Evolutionary conservation across 1,140 invertebrate genomes (phyloP).

Genomic region (Dryas iulia): DNA sequence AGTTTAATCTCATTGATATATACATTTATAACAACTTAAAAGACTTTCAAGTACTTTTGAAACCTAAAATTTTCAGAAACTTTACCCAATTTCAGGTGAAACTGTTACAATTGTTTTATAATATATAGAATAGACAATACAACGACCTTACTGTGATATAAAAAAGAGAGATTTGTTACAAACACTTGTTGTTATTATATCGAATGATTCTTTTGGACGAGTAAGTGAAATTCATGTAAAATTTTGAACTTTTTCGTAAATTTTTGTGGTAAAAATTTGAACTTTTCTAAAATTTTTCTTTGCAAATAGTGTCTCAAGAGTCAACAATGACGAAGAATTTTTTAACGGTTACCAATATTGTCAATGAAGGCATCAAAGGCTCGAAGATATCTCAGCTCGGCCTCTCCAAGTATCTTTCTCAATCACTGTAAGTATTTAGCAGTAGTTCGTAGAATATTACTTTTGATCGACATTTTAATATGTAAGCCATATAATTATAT

Average conservation of each 20-base stretch:
- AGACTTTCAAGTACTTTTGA: not conserved
- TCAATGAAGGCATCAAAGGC: slow-evolving; percentile 87
- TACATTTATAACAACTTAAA: not conserved
- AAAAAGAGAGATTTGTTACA: slow-evolving; percentile 43
- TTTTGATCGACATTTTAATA: not conserved
- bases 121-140: slow-evolving; percentile 23
- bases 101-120: slow-evolving; percentile 20
- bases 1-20: no score
- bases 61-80: not conserved
- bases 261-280: slow-evolving; percentile 7
- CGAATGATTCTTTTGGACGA: slow-evolving; percentile 11
- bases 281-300: slow-evolving; percentile 32
- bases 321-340: slow-evolving; percentile 77
- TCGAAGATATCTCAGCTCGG: slow-evolving; percentile 86
- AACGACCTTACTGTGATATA: slow-evolving; percentile 73
- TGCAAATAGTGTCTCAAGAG: slow-evolving; percentile 69
- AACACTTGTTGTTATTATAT: not conserved
- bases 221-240: slow-evolving; percentile 31
- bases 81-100: slow-evolving; percentile 26
- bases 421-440: slow-evolving; percentile 88
- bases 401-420: slow-evolving; percentile 85
- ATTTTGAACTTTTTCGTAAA: slow-evolving; percentile 15
- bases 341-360: slow-evolving; percentile 81
- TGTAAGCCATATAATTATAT: not conserved
- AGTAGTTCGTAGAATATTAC: not conserved